Percentiles rank a stretch among this genome's conserved stretches.
These are phyloP conservation scores for Rhodinocichla rosea DNA, from an alignment of 2,113 vertebrate genomes.

Conservation along the genomic window DNA sequence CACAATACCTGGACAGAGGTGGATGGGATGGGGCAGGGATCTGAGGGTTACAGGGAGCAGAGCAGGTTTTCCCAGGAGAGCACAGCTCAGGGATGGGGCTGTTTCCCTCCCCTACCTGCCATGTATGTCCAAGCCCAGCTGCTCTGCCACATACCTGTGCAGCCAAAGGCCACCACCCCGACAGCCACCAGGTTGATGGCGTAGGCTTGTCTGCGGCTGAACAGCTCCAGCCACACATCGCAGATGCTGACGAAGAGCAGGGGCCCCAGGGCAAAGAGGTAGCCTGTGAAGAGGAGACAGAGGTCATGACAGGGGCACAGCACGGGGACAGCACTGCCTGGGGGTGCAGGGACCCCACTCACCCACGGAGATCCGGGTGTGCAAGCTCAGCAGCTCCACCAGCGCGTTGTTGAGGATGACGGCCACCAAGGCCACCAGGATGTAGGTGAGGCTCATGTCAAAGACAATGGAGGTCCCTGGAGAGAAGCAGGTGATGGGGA, in stretches of 20 bases:
- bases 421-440: slow-evolving; percentile 88
- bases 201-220: slow-evolving; percentile 86
- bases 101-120: background rate
- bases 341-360: background rate
- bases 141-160: slow-evolving; percentile 84
- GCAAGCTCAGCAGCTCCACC: slow-evolving; percentile 91
- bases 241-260: slow-evolving; percentile 93
- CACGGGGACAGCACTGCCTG: rapidly evolving
- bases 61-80: background rate
- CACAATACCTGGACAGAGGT: rapidly evolving
- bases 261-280: slow-evolving; percentile 90
- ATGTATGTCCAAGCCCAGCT: rapidly evolving
- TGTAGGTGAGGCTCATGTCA: slow-evolving; percentile 97
- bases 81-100: rapidly evolving
- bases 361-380: slow-evolving; percentile 94
- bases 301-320: background rate
- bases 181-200: slow-evolving; percentile 90
- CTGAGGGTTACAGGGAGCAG: rapidly evolving
- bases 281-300: slow-evolving; percentile 74
- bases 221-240: slow-evolving; percentile 92
- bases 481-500: background rate
- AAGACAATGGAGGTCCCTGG: slow-evolving; percentile 95
- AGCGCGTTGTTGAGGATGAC: slow-evolving; percentile 94
- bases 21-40: background rate
- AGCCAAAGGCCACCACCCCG: slow-evolving; percentile 94